Evolutionary conservation across 1,140 invertebrate species (phyloP), one percentile per base, ranked within the genome.

Genomic region (Zaprionus ghesquierei): DNA sequence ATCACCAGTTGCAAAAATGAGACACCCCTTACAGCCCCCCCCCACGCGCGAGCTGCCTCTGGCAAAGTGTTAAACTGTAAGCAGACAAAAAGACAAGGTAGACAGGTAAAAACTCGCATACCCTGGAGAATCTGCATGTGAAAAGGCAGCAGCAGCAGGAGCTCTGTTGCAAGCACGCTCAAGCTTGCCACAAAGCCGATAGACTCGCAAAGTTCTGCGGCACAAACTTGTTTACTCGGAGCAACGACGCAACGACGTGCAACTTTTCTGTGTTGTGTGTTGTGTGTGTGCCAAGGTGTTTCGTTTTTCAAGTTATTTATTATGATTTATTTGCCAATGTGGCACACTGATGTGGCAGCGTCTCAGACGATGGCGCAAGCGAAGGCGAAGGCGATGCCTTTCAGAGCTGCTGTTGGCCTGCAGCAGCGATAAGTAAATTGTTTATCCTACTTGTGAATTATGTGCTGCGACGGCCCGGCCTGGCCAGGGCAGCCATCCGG

Each of bases 321-420:
- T 89, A 89, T 89, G 85, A 89, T 89, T 89, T 89, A 89, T 89
- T 89, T 89, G 85, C 85, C 82, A 89, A 89, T 89, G 85, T 89
- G 81, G 80, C 62, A 62, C 81, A 69, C 75, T 85, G 79, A 82
- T 84, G 80, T 84, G 75, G 79, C 84, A 77, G 59, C 78, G 70
- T 81, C 82, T 81, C 46, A 63, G 20, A 23, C 18, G 18, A 33
- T 58, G 44, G 38, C 8, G 5, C n/a, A n/a, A n/a, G n/a, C 53
- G 10, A 9, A 20, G 53, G 6, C 33, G 27, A 61, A 44, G 35
- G 51, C 29, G 61, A 44, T 53, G 66, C 33, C 46, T 38, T 53
- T 68, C 62, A 23, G 18, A 31, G 64, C 44, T 38, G 35, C 27
- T 62, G 61, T 58, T 72, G 61, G 81, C 66, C 76, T 89, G 84